Evolutionary conservation across 2,113 vertebrate genomes (phyloP).

Genomic region (Tricholaema leucomelas): DNA sequence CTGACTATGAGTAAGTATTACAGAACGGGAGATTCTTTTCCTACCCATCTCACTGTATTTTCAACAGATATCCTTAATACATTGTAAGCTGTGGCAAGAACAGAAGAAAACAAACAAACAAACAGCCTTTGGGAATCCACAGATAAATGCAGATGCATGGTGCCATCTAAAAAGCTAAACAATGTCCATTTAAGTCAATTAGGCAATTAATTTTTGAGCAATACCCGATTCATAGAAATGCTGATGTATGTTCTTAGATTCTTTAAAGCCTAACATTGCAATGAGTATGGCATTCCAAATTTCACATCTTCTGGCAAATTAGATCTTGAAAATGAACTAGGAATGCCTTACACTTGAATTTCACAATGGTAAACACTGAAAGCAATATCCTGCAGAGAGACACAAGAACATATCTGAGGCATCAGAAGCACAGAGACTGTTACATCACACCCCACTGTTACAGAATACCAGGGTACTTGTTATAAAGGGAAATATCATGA

Average conservation of each 20-base stretch:
- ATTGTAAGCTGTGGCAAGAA: background rate
- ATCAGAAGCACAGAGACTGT: constrained; percentile 31
- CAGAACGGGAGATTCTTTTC: background rate
- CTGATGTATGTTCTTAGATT: background rate
- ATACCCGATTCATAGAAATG: background rate
- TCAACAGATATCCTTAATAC: background rate
- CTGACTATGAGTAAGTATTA: background rate
- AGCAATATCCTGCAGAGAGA: constrained; percentile 22
- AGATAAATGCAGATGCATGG: background rate
- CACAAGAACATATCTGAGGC: constrained; percentile 12
- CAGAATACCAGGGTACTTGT: background rate
- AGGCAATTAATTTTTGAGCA: background rate
- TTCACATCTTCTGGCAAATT: background rate
- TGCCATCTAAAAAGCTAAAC: background rate
- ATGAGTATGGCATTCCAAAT: background rate
- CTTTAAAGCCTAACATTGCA: background rate
- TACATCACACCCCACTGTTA: constrained; percentile 41
- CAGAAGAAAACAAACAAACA: background rate
- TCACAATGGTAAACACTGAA: background rate
- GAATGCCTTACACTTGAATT: constrained; percentile 27
- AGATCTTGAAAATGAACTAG: background rate
- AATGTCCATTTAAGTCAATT: background rate
- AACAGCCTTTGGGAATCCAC: background rate
- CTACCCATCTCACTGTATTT: background rate
- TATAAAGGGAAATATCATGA: background rate